Evolutionary conservation across 1,140 invertebrate species (phyloP), one percentile per base, ranked within the genome.

Genomic region (Polypedilum pembai): DNA sequence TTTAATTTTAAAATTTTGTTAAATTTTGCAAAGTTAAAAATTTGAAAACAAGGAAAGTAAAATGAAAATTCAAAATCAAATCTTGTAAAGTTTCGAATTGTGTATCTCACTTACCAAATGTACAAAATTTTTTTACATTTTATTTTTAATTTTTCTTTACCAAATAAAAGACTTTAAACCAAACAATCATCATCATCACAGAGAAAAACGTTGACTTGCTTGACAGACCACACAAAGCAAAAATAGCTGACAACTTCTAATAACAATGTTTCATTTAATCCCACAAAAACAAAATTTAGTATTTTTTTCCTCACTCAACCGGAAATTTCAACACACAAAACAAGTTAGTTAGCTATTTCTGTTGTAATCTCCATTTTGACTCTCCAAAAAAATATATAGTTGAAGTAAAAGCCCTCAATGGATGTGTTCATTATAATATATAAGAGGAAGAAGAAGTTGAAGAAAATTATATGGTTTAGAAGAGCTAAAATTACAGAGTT

Each of bases 321-420:
- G 45, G 45, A 56, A 56, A 56, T 12, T 56, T 56, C 45, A 56
- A n/a, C 45, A 56, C 8, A n/a, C 45, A 56, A n/a, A 56, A 56
- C 45, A 56, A 56, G 12, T n/a, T 56, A 56, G n/a, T 4, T 56
- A 56, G n/a, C 24, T 33, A 33, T 1, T 5, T 33, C 24, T 33
- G 24, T 56, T 56, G 45, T 56, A 56, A 56, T 56, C 45, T 56
- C 45, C 45, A 56, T 56, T 56, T 56, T 56, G 12, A 56, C 3
- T 56, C n/a, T 56, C n/a, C 45, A 56, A 15, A 56, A 56, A 56
- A 56, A 56, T 15, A 12, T n/a, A 15, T 56, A 45, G 41, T 15
- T 56, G n/a, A 56, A 56, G n/a, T n/a, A 4, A 56, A 56, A n/a
- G 12, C 45, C 45, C 45, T n/a, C 12, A 45, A 45, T 56, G 45